Conservation (phyloP, 2,888 invertebrate genomes). For the Metalampra italica region DNA sequence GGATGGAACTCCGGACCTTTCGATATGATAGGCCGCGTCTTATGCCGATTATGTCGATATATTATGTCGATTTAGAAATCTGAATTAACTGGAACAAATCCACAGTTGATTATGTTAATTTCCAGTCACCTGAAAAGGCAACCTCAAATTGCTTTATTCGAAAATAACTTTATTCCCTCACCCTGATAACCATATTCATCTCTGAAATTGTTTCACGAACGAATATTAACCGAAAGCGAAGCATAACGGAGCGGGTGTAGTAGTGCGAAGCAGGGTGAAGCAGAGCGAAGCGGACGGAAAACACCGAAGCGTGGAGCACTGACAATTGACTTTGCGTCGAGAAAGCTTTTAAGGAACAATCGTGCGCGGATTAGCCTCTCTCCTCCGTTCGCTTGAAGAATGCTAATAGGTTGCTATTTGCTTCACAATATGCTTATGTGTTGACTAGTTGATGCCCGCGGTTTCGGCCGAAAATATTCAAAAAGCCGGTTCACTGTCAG, state of each 20-base stretch:
- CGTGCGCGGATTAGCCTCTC: constrained; percentile 36
- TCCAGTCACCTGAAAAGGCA: no score
- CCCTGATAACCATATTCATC: constrained; percentile 2
- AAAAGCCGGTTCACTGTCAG: no score
- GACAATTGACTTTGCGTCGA: constrained; percentile 39
- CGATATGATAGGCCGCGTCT: no score
- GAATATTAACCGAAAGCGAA: background rate
- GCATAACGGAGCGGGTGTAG: background rate
- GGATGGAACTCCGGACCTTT: no score
- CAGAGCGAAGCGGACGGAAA: background rate
- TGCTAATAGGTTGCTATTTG: constrained; percentile 41
- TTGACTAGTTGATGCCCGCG: no score
- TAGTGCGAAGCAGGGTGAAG: background rate
- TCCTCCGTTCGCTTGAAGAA: constrained; percentile 22
- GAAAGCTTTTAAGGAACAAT: constrained; percentile 50
- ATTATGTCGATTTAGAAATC: no score
- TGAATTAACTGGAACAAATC: no score
- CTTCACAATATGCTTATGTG: constrained; percentile 19
- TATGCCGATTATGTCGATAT: no score
- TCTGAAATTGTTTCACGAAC: constrained; percentile 1
- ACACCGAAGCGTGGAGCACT: constrained; percentile 15
- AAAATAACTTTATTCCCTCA: background rate
- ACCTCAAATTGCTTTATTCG: background rate
- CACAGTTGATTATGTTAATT: no score
- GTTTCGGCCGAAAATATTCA: no score